phyloP scores from a whole-genome alignment of 1,140 invertebrate species.

The Bombyx mori region ASM3026992v2 NC_085130.1:2370001-2370500 shows the following conservation, averaged over 20 bases:
- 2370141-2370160: slow-evolving; percentile 66
- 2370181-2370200: slow-evolving; percentile 54
- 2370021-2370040: slow-evolving; percentile 59
- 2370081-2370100: slow-evolving; percentile 47
- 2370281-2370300: no score
- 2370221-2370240: slow-evolving; percentile 60
- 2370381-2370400: no score
- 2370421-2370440: slow-evolving; percentile 13
- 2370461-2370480: slow-evolving; percentile 22
- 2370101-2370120: slow-evolving; percentile 40
- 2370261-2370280: slow-evolving; percentile 8
- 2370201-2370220: slow-evolving; percentile 50
- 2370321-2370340: no score
- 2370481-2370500: slow-evolving; percentile 41
- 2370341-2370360: no score
- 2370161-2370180: slow-evolving; percentile 68
- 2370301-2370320: no score
- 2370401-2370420: slow-evolving; percentile 14
- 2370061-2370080: slow-evolving; percentile 67
- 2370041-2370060: slow-evolving; percentile 58
- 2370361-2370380: no score
- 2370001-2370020: slow-evolving; percentile 69
- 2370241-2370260: slow-evolving; percentile 54
- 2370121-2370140: slow-evolving; percentile 52
- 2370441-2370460: slow-evolving; percentile 20